Evolutionary conservation across 2,797 vertebrate species (phyloP), one percentile per base, ranked within the genome.

Genomic region (Echiichthys vipera): DNA sequence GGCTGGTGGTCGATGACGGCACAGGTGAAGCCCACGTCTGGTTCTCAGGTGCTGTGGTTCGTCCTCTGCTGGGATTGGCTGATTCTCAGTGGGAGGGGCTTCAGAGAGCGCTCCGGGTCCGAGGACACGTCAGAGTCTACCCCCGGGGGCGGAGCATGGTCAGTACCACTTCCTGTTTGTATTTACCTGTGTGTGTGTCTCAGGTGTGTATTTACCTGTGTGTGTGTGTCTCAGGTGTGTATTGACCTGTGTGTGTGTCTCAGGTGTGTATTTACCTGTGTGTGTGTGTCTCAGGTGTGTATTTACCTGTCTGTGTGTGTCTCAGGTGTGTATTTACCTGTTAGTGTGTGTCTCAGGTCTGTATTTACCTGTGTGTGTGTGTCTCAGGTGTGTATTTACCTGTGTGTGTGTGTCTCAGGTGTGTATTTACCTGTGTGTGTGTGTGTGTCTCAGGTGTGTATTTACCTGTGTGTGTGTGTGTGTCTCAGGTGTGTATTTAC

Each of bases 51-150:
- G 77, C 25, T 3, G 72, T 69, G 9, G 74, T 95, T 9, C 72
- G 77, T 17, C 47, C 68, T 63, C 81, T 94, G 76, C 85, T 95
- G 77, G 77, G 81, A 77, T 77, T 95, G 74, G 74, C 70, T 20
- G 69, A 70, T 20, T 49, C 56, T 32, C 89, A 93, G 85, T 95
- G 94, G 94, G 93, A 89, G 89, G 93, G 92, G 71, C 91, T 95
- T 62, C 92, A 94, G 86, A 80, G 91, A 18, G 83, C 81, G 0
- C 36, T 95, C 47, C 86, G 77, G 81, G 79, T 88, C 77, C 92
- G 82, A 87, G 94, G 94, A 85, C 85, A 90, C 2, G 11, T 95
- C 43, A 84, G 74, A 27, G 65, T 92, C 2, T 85, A 80, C 55
- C 82, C 86, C 3, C 72, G 74, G 1, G 91, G 91, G 30, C 81